Evolutionary conservation across 2,113 vertebrate species (phyloP).

Genomic region (Cryptotis parvus): DNA sequence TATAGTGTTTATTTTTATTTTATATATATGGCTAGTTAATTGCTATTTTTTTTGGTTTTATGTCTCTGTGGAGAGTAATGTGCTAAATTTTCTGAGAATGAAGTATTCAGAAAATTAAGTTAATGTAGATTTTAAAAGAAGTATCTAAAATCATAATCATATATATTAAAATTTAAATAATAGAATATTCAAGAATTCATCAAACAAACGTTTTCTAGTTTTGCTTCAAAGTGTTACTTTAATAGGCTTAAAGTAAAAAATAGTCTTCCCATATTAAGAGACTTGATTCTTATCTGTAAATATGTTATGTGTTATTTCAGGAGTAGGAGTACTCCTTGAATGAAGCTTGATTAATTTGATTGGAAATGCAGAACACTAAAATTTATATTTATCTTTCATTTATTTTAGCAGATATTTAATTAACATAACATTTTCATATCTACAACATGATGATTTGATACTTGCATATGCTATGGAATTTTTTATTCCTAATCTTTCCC

Average conservation of each 20-base stretch:
- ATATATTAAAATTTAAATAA: no score
- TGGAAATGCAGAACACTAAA: constrained; percentile 17
- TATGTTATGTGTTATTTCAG: background rate
- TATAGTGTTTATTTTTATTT: background rate
- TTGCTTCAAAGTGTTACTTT: background rate
- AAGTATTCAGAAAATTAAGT: no score
- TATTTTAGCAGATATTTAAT: background rate
- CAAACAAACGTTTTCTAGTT: no score
- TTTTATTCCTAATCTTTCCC: background rate
- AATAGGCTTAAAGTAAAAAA: background rate
- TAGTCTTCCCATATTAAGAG: background rate
- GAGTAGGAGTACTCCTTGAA: background rate
- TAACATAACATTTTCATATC: background rate
- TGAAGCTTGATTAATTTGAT: background rate
- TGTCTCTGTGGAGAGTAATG: no score
- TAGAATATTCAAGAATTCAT: no score
- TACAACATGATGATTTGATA: background rate
- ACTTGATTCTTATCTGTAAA: background rate
- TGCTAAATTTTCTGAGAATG: no score
- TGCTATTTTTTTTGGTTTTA: no score
- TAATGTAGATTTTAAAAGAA: no score
- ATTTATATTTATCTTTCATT: background rate
- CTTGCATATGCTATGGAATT: background rate
- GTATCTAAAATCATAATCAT: no score
- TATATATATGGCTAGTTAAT: background rate